Base-by-base conservation (phyloP, 2,113 vertebrate species). In the Pterophyllum scalare region DNA sequence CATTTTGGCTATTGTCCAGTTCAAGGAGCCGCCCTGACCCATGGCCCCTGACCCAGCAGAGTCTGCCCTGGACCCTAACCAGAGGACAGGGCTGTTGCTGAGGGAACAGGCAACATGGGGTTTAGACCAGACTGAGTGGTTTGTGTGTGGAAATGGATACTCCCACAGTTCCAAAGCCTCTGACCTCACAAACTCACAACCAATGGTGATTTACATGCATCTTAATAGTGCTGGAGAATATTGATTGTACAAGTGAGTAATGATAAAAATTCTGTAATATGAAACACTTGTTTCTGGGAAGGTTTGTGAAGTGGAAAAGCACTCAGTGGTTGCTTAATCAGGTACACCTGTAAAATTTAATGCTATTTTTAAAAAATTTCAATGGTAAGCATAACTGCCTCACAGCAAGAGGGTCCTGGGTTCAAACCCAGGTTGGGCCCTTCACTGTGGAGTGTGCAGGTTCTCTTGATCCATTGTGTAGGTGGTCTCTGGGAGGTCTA, bases 1-100 rank as follows among this genome's bases (percentile, higher is more conserved):
- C 85, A 90, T 90, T 92, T 93, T 84, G 86, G 91, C 91, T 92
- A 94, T 95, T 95, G 95, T 95, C 95, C 94, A 77, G 85, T 87
- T 91, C 64, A 88, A 93, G 87, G 85, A 92, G 84, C 89, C 93
- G 87, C 89, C 90, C 93, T 90, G 91, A 95, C 91, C 94, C 84
- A 35, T 90, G 85, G 88, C 91, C 94, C 75, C 20, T 93, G 93
- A 94, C 91, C 94, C n/a, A 89, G 83, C 89, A 20, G 70, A 87
- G 60, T 79, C 67, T 89, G 88, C 89, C 87, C 89, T 79, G 75
- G 84, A 85, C 79, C 88, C 91, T 90, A 75, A 87, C 88, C 83
- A 93, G 88, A 89, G 90, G 83, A 84, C 80, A 35, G 77, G 90
- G 81, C 87, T 91, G 91, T 89, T 88, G 88, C 84, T 89, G 88